Conservation (phyloP, 2,888 invertebrate genomes). For the Euproctis similis region DNA sequence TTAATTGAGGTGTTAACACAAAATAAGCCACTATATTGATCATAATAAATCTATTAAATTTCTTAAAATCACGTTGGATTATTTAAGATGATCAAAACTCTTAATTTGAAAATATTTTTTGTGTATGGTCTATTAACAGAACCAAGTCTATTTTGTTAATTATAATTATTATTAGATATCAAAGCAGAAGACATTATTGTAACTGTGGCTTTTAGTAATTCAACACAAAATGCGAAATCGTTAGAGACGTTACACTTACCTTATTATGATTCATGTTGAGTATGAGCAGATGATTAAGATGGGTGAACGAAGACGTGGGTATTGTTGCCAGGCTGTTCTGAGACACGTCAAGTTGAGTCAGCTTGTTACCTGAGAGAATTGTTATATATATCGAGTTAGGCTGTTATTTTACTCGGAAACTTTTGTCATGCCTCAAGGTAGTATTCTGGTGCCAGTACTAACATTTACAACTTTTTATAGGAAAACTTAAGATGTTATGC, state of each 20-base stretch:
- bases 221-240: too few species aligned
- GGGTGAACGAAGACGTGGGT: conserved; percentile 86
- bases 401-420: conserved; percentile 2
- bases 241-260: conserved; percentile 43
- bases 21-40: too few species aligned
- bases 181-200: too few species aligned
- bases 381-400: conserved; percentile 5
- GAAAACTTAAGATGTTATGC: background rate
- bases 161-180: too few species aligned
- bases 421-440: conserved; percentile 1
- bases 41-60: too few species aligned
- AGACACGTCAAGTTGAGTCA: conserved; percentile 92
- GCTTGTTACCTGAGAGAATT: conserved; percentile 80
- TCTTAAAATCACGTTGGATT: too few species aligned
- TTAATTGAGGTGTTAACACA: too few species aligned
- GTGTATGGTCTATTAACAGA: too few species aligned
- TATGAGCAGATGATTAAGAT: conserved; percentile 88
- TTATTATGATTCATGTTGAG: conserved; percentile 93
- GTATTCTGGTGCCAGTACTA: background rate
- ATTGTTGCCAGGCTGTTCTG: conserved; percentile 88
- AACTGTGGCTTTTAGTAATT: too few species aligned
- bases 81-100: too few species aligned
- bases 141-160: too few species aligned
- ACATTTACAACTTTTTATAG: background rate
- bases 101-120: too few species aligned